Evolutionary conservation across 2,797 vertebrate genomes (phyloP).

Genomic region (Hippopotamyrus pictus): DNA sequence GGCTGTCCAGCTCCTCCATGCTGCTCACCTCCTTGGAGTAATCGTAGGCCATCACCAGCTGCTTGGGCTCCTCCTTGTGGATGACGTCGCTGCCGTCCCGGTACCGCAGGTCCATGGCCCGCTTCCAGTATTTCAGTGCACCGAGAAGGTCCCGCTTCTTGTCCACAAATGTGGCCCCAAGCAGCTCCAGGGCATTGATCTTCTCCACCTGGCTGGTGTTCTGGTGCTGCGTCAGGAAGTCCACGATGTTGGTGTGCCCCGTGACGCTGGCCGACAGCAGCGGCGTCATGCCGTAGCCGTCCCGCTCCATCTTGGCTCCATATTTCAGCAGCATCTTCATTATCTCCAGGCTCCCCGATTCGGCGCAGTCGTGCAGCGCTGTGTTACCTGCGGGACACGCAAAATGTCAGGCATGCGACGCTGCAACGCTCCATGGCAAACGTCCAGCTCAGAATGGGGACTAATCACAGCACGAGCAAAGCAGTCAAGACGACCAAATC

Average conservation of each 20-base stretch:
- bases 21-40: conserved; percentile 89
- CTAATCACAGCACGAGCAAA: neutral
- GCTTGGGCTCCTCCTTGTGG: conserved; percentile 81
- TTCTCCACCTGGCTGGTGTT: conserved; percentile 82
- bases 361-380: conserved; percentile 91
- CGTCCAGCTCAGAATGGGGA: neutral
- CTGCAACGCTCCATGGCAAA: neutral
- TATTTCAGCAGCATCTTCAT: conserved; percentile 96
- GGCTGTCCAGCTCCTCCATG: conserved; percentile 82
- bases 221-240: conserved; percentile 84
- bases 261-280: conserved; percentile 95
- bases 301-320: conserved; percentile 94
- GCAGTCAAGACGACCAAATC: neutral
- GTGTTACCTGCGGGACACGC: conserved; percentile 76
- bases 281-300: conserved; percentile 96
- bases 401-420: neutral
- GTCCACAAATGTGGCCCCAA: conserved; percentile 95
- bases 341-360: conserved; percentile 96
- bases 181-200: conserved; percentile 87
- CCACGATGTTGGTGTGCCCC: conserved; percentile 95
- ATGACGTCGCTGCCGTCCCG: conserved; percentile 76
- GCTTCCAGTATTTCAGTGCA: conserved; percentile 96
- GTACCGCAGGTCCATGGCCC: conserved; percentile 94
- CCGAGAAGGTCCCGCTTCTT: conserved; percentile 95
- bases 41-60: conserved; percentile 92